Evolutionary conservation across 1,140 invertebrate genomes (phyloP), one percentile per base, ranked within the genome.

Genomic region (Chlorops oryzae): DNA sequence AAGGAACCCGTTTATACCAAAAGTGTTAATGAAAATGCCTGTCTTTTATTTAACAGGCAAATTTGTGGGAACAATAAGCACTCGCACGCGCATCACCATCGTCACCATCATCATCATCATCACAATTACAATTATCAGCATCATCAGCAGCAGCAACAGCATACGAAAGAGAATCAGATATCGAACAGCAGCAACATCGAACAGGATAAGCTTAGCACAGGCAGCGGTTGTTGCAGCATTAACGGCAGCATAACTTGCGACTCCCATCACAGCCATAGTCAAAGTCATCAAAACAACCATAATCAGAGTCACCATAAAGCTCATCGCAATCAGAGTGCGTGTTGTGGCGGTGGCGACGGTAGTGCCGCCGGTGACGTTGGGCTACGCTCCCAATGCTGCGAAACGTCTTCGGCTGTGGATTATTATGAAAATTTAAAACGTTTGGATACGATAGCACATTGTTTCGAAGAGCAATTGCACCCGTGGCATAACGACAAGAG

Each of bases 401-500:
- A n/a, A n/a, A n/a, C n/a, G n/a, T n/a, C n/a, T n/a, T n/a, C n/a
- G 46, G 64, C 69, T 56, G 66, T 70, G 27, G 63, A 70, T 45
- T 71, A 72, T 49, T 71, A 70, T 47, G 61, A 67, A 49, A 71
- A 72, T 68, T 50, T 72, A 32, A 72, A 72, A 56, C 66, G 69
- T 40, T 59, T 72, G 57, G 68, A 72, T 54, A 59, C 65, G 41
- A 58, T 60, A 37, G 47, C 71, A 56, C 56, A 59, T 7, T 34
- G 40, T 15, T 50, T 64, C 7, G 53, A 54, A 17, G 65, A 66
- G 53, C 64, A 66, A 51, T 24, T 69, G 58, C 65, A 69, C 56
- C 65, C 64, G 28, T 72, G 69, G 69, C 64, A 68, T 39, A 72
- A 67, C 58, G 70, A 72, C 51, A 72, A 70, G 50, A 80, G 79